Evolutionary conservation across 2,888 invertebrate species (phyloP).

Genomic region (Amiota mariae): DNA sequence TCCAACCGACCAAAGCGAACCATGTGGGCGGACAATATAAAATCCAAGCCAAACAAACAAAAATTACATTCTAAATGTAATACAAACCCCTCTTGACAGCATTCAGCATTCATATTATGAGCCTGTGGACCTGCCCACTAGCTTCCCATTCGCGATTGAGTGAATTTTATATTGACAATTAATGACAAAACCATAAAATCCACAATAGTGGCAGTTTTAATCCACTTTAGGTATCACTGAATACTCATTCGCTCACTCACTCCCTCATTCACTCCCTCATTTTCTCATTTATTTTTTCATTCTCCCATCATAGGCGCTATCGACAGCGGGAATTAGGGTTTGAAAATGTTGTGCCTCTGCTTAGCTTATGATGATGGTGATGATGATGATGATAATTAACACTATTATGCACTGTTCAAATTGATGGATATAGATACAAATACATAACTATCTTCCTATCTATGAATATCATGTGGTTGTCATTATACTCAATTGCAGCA

Average conservation of each 20-base stretch:
- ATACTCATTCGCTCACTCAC: not conserved
- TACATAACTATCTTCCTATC: not conserved
- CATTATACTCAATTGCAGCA: slow-evolving; percentile 5
- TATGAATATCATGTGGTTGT: not conserved
- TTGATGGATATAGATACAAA: not conserved
- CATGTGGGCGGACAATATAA: not conserved
- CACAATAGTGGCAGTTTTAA: slow-evolving; percentile 32
- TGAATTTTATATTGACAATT: slow-evolving; percentile 39
- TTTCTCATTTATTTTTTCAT: not conserved
- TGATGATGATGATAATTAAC: slow-evolving; percentile 31
- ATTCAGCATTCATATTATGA: too few relatives aligned
- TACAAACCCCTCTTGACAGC: too few relatives aligned
- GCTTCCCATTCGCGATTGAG: not conserved
- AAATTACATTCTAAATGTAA: too few relatives aligned
- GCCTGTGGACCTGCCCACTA: not conserved
- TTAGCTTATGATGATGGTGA: not conserved
- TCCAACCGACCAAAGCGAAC: not conserved
- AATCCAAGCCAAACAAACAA: not conserved
- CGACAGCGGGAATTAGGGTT: not conserved
- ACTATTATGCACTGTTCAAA: not conserved
- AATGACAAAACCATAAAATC: slow-evolving; percentile 40
- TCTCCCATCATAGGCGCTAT: not conserved
- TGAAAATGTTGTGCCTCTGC: not conserved
- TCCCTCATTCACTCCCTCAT: not conserved
- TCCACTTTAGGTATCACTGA: slow-evolving; percentile 16